phyloP scores from a whole-genome alignment of 2,113 vertebrate species.

The Halcyon senegalensis region DNA sequence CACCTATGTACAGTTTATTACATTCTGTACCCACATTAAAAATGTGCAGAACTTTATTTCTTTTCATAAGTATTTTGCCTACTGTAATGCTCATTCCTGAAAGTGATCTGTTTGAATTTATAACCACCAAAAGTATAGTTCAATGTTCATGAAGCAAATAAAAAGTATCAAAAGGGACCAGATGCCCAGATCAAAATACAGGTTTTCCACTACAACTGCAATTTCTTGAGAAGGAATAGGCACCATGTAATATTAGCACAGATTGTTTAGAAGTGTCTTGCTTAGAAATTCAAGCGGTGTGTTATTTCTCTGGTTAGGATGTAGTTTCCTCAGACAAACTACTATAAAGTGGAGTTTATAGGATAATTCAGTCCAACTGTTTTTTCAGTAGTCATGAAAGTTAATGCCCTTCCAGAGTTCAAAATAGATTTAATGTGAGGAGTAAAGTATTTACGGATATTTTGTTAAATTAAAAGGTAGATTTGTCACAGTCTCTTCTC shows the following conservation, averaged over 20 bases:
- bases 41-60: background rate
- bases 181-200: background rate
- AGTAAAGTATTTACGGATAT: background rate
- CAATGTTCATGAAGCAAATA: background rate
- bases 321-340: background rate
- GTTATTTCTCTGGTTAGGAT: background rate
- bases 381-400: background rate
- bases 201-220: background rate
- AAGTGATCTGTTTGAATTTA: background rate
- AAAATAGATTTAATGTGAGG: background rate
- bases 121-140: background rate
- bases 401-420: background rate
- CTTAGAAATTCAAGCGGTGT: background rate
- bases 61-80: background rate
- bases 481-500: background rate
- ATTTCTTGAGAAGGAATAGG: background rate
- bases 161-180: background rate
- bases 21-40: background rate
- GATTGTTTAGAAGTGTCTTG: background rate
- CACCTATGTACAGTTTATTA: background rate
- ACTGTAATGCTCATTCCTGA: background rate
- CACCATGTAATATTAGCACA: background rate
- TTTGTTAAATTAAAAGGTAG: background rate
- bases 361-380: background rate
- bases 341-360: background rate